phyloP scores from a whole-genome alignment of 2,797 vertebrate genomes.

The Aeoliscus strigatus region DNA sequence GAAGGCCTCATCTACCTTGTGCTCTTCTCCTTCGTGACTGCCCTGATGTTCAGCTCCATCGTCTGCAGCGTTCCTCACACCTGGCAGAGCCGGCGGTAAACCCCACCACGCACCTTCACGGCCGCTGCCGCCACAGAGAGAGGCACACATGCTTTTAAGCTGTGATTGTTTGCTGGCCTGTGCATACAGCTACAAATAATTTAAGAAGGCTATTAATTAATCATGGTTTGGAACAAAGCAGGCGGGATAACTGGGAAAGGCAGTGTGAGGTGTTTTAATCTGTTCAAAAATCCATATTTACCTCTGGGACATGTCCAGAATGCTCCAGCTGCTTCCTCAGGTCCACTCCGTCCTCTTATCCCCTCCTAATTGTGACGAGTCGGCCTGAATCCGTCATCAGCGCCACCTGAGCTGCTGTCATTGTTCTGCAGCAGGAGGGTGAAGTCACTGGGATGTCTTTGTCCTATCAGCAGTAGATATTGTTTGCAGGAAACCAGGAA shows the following conservation, averaged over 20 bases:
- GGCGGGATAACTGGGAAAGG: too few species aligned
- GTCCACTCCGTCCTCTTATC: constrained; percentile 46
- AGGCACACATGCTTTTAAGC: constrained; percentile 17
- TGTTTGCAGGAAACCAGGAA: constrained; percentile 23
- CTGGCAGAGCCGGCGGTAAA: constrained; percentile 91
- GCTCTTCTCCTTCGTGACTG: constrained; percentile 95
- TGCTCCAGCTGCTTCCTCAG: constrained; percentile 50
- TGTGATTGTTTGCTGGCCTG: constrained; percentile 10
- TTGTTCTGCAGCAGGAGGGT: constrained; percentile 21
- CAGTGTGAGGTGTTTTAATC: too few species aligned
- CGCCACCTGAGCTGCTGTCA: constrained; percentile 19
- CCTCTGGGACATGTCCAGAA: constrained; percentile 29
- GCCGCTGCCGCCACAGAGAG: not conserved
- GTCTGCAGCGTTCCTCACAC: constrained; percentile 95
- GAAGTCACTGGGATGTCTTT: constrained; percentile 40
- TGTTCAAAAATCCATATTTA: too few species aligned
- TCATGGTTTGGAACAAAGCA: too few species aligned
- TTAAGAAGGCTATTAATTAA: constrained; percentile 44
- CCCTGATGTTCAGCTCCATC: constrained; percentile 97
- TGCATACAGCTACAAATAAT: constrained; percentile 41
- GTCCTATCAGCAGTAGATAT: constrained; percentile 28
- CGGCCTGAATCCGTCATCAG: constrained; percentile 38
- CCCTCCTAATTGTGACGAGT: constrained; percentile 30
- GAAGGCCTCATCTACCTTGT: constrained; percentile 98
- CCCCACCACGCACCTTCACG: not conserved